Conservation (phyloP, 30 jellyfish, hydroid and myxozoan genomes). For the Aurelia coerulea region DNA sequence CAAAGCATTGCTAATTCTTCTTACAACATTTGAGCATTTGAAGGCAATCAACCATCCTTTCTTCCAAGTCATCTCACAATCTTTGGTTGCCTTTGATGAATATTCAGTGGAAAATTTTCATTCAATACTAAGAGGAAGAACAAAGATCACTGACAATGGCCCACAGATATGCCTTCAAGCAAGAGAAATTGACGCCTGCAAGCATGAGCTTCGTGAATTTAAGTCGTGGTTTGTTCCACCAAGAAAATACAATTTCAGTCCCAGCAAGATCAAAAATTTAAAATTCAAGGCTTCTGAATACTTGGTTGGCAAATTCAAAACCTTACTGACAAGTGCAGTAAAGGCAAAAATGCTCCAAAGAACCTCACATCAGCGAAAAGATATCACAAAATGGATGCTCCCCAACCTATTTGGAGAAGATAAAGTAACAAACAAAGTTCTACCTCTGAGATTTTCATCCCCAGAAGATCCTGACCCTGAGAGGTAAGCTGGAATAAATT, state of each 20-base stretch:
- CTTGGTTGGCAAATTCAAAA: constrained; percentile 17
- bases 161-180: no score
- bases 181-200: constrained; percentile 14
- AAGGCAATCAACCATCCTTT: constrained; percentile 14
- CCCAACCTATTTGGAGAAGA: constrained; percentile 34
- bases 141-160: constrained; percentile 41
- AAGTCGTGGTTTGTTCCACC: constrained; percentile 58
- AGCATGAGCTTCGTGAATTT: constrained; percentile 47
- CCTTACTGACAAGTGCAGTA: constrained; percentile 1
- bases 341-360: constrained; percentile 31
- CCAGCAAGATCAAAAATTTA: constrained; percentile 5
- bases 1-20: constrained; percentile 18
- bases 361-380: constrained; percentile 2
- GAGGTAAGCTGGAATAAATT: not conserved
- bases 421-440: constrained; percentile 24
- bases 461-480: constrained; percentile 35
- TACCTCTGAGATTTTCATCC: constrained; percentile 8
- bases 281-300: constrained; percentile 7
- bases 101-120: constrained; percentile 45
- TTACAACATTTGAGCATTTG: constrained; percentile 11
- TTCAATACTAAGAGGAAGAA: constrained; percentile 29
- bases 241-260: not conserved
- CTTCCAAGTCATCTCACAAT: constrained; percentile 14
- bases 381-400: not conserved
- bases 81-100: constrained; percentile 49